A percentile compares a stretch with the other conserved stretches of the same genome.
phyloP scores from a whole-genome alignment of 2,113 vertebrate genomes.

The Miniopterus natalensis region DNA sequence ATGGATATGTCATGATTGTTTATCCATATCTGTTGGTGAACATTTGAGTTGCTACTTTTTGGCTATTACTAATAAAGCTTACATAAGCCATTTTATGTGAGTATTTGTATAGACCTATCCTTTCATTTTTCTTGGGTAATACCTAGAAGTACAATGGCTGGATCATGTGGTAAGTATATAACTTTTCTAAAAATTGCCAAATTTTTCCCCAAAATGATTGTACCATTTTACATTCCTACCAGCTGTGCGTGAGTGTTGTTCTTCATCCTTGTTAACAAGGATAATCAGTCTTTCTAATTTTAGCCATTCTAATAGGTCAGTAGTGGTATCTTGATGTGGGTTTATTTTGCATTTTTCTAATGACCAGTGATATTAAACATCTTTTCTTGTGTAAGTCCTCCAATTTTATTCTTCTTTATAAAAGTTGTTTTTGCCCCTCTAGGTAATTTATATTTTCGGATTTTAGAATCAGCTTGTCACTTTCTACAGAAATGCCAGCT shows the following conservation, averaged over 20 bases:
- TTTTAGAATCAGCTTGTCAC: slow-evolving; percentile 40
- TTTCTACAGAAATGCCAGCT: not conserved
- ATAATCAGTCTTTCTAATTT: not conserved
- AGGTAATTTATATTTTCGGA: not conserved
- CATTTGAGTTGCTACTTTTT: not conserved
- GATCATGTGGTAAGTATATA: not conserved
- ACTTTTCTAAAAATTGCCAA: not conserved
- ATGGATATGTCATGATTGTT: not conserved
- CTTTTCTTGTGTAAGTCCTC: not conserved
- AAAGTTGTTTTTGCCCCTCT: not conserved
- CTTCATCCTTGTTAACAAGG: not conserved
- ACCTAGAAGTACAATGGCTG: slow-evolving; percentile 25
- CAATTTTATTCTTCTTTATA: not conserved
- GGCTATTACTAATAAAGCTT: slow-evolving; percentile 13
- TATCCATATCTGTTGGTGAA: not conserved
- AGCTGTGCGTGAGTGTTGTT: not conserved
- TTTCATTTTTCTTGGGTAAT: slow-evolving; percentile 26
- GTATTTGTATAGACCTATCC: not conserved
- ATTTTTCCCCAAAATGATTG: not conserved
- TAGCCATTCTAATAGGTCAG: not conserved
- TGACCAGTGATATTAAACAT: not conserved
- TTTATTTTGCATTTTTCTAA: slow-evolving; percentile 22
- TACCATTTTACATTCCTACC: not conserved
- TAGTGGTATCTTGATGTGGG: not conserved
- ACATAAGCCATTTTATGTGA: not conserved